Evolutionary conservation across 2,797 vertebrate genomes (phyloP), one percentile per base, ranked within the genome.

Genomic region (Danio jaintianensis): DNA sequence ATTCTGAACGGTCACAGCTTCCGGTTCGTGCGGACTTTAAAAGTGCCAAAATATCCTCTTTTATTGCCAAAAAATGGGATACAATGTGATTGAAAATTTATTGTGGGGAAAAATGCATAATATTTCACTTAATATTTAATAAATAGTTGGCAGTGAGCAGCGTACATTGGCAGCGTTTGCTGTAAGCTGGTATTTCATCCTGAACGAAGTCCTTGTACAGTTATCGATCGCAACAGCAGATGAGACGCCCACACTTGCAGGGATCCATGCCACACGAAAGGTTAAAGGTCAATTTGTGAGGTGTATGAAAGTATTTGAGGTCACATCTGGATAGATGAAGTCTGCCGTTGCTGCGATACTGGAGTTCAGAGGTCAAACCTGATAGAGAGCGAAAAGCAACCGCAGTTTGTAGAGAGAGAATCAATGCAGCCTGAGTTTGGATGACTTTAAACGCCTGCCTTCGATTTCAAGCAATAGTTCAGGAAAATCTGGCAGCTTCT

Each of bases 321-420:
- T 67, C 75, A n/a, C 40, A 45, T 29, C 40, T 67, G 20, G 20
- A 68, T n/a, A 48, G 63, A 48, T 38, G 52, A 68, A 75, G 22
- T 64, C 48, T 42, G 20, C 36, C n/a, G 47, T 52, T 53, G 50
- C 38, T 55, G 38, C 42, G 48, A 76, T 48, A 53, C 48, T 43
- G 0, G 12, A 29, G 74, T 53, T 76, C 50, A 55, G 16, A 42
- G 50, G 18, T 76, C n/a, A 61, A 40, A 16, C 8, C 10, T 38
- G 29, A 69, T 50, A 40, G 22, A 69, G 45, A 50, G 45, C 43
- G 48, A 29, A 61, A 42, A 29, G 5, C 29, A 50, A 38, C 12
- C 61, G 66, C 43, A 50, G 45, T 78, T 70, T 50, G 50, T 45
- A 61, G 42, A 48, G 1, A 68, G 40, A 64, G 61, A 55, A 64